phyloP scores from a whole-genome alignment of 2,113 vertebrate genomes.

The Heterocephalus glaber region DNA sequence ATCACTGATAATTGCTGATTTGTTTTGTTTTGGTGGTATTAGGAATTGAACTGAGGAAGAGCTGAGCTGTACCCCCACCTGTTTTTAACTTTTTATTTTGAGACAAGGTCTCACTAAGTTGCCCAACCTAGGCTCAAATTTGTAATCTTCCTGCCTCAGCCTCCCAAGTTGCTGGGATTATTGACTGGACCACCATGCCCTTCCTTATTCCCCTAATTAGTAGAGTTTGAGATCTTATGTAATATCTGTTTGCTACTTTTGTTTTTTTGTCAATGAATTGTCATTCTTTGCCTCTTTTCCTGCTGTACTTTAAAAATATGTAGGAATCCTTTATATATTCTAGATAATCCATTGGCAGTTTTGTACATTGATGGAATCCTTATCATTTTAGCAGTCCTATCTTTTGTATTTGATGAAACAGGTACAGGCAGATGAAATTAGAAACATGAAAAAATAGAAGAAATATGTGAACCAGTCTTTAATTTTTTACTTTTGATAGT shows the following conservation, averaged over 20 bases:
- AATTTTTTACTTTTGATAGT: conserved; percentile 41
- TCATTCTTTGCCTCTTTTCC: conserved; percentile 4
- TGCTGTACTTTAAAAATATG: not conserved
- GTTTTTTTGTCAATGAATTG: not conserved
- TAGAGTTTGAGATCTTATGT: not conserved
- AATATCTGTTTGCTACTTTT: not conserved
- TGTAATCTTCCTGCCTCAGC: too few relatives aligned
- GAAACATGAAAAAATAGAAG: conserved; percentile 11
- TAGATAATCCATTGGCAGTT: not conserved
- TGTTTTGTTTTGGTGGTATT: not conserved
- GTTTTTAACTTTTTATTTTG: not conserved
- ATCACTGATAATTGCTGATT: not conserved
- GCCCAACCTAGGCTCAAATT: too few relatives aligned
- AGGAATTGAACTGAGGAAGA: not conserved
- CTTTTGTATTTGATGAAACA: conserved; percentile 51
- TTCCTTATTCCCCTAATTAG: not conserved
- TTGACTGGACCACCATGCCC: not conserved
- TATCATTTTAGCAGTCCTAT: not conserved
- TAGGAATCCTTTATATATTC: conserved; percentile 23
- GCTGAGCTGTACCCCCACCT: not conserved
- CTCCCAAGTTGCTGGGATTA: too few relatives aligned
- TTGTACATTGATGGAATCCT: not conserved
- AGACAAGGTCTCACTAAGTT: too few relatives aligned
- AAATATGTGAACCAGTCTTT: not conserved
- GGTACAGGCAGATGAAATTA: conserved; percentile 18